Base-by-base conservation (phyloP, 2,888 invertebrate genomes). In the Amblyteles armatorius region DNA sequence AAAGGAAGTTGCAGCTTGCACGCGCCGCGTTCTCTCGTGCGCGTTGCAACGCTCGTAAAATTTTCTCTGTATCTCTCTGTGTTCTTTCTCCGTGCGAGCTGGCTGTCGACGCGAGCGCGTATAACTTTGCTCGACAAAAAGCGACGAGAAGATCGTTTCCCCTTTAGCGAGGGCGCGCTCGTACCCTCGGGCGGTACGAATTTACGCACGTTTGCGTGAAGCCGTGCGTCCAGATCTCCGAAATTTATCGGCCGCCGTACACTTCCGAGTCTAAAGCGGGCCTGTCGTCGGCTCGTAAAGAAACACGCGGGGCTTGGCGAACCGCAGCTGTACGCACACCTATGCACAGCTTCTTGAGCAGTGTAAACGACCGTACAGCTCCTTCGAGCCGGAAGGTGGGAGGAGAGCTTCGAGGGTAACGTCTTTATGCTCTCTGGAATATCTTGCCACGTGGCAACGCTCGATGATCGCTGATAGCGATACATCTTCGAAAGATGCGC, bases 231-330 rank as follows among this genome's bases (percentile, higher is more conserved):
- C 72, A 55, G 63, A 79, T 79, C 65, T 82, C 72, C 72, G 74
- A 82, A 85, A 87, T 87, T 85, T 87, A 87, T 85, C 79, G 71
- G 57, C 85, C 50, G 80, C 86, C 83, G 87, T 89, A 84, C 86
- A 88, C 89, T 91, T 92, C 87, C 86, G 87, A 85, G 88, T 85
- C 87, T 88, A 90, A 91, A 91, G 89, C 89, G 88, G 69, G 84
- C 81, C 85, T 90, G 89, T 92, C 92, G 90, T 85, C 92, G 88
- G 88, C 82, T 91, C 90, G 88, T 91, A 90, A 91, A 91, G 85
- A 80, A 79, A 63, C n/a, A 36, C 74, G 52, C 68, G 71, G 63
- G 1, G 65, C 22, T 48, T 11, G 63, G 33, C 63, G 19, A 50
- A 0, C 33, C 13, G 63, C 26, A 16, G 63, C 29, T 40, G 63